Evolutionary conservation across 2,113 vertebrate genomes (phyloP), one percentile per base, ranked within the genome.

Genomic region (Etia nguti): DNA sequence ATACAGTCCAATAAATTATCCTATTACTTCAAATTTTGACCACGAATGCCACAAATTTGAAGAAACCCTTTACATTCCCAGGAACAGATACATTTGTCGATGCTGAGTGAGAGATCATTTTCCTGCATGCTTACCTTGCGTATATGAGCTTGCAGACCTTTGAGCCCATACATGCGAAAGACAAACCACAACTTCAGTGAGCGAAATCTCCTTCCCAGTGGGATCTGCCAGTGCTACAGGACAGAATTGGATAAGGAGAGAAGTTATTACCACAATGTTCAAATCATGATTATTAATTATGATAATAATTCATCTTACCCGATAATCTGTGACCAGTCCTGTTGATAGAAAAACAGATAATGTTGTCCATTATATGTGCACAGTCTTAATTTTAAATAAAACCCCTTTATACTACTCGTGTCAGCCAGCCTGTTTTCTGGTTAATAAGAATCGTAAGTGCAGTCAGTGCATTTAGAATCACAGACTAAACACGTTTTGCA

Each of bases 121-220:
- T 52, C 41, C 6, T 80, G 18, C 3, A 8, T 4, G 15, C 62
- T 34, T 95, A 97, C 97, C 98, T 98, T 99, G 87, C 97, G 98
- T 92, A 99, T 98, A 82, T 98, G 83, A 26, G 96, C 96, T 94
- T 99, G 99, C 89, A 99, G 96, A 10, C 98, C 97, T 9, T 84
- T 95, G 75, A 98, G 94, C 0, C 99, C 99, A 0, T 98, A 99
- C 94, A 98, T 91, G 80, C 98, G 96, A 84, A 99, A 97, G 26
- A 99, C 98, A 81, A 99, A 99, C 99, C 99, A 99, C 94, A 99
- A 88, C 94, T 99, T 99, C 86, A 99, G 93, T 4, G 99, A 98
- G 54, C 98, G 98, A 91, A 99, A 99, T 88, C 98, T 95, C 83
- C 99, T 97, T 8, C 98, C 99, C 84, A 99, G 92, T 1, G 98